Conservation (phyloP, 2,888 invertebrate species). For the Nomada hirtipes region DNA sequence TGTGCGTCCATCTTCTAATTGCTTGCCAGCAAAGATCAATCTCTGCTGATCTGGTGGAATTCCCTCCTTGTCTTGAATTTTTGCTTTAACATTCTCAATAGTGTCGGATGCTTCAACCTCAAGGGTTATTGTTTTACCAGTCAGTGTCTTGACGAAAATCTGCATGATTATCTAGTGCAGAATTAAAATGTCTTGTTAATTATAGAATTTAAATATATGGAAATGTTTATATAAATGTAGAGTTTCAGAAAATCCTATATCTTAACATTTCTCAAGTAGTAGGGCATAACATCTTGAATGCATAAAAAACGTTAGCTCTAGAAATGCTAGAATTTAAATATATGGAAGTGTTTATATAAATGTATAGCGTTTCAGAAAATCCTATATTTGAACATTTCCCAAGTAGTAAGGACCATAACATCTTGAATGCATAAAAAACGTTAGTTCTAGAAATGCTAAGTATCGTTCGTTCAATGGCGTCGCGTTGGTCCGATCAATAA, state of each 20-base stretch:
- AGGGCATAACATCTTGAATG: background rate
- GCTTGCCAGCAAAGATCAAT: conserved; percentile 97
- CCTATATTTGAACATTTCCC: background rate
- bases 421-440: background rate
- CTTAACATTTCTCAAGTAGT: background rate
- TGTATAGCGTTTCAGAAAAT: background rate
- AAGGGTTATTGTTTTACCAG: conserved; percentile 55
- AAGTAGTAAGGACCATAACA: background rate
- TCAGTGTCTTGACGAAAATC: conserved; percentile 71
- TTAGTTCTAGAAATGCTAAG: background rate
- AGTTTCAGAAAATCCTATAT: background rate
- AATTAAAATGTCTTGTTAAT: conserved; percentile 1
- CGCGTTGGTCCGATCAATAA: conserved; percentile 34
- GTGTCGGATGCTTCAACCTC: conserved; percentile 55
- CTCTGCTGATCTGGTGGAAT: conserved; percentile 94
- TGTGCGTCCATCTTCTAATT: conserved; percentile 97
- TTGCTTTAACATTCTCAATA: conserved; percentile 52
- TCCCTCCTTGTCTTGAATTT: conserved; percentile 79
- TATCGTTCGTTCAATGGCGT: conserved; percentile 29
- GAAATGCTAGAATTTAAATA: too few species aligned
- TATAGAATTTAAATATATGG: too few species aligned
- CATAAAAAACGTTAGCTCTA: background rate
- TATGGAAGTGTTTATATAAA: too few species aligned
- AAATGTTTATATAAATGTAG: too few species aligned
- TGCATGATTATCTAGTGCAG: conserved; percentile 71